Evolutionary conservation across 2,888 invertebrate species (phyloP).

Genomic region (Agrotis ipsilon): DNA sequence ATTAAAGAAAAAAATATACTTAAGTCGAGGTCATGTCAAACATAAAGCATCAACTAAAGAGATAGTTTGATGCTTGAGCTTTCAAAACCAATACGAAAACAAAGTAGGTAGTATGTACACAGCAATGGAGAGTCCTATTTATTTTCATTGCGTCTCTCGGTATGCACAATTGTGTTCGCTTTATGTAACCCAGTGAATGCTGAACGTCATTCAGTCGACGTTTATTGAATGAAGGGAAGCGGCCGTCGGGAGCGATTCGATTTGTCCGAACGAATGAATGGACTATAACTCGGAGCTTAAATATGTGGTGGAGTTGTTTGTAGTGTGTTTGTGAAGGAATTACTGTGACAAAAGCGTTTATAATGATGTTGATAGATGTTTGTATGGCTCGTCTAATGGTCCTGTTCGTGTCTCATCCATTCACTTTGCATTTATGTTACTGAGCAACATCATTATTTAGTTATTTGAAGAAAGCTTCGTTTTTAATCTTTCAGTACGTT

Average conservation of each 20-base stretch:
- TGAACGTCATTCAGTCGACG: conserved; percentile 71
- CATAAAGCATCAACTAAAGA: not conserved
- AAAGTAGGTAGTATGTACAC: conserved; percentile 51
- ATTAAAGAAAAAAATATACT: too few relatives aligned
- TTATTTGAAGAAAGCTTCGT: too few relatives aligned
- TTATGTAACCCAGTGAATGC: conserved; percentile 80
- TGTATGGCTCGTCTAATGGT: too few relatives aligned
- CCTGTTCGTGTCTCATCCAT: too few relatives aligned
- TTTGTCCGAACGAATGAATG: conserved; percentile 84
- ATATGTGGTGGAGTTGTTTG: conserved; percentile 47
- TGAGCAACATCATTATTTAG: too few relatives aligned
- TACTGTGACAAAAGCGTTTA: conserved; percentile 39
- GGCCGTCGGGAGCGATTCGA: conserved; percentile 72
- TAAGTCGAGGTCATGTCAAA: too few relatives aligned
- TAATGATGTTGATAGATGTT: too few relatives aligned
- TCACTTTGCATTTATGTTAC: too few relatives aligned
- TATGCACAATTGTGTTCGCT: conserved; percentile 81
- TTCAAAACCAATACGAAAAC: conserved; percentile 23
- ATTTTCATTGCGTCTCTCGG: conserved; percentile 83
- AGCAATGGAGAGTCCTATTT: conserved; percentile 79
- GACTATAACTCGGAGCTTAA: conserved; percentile 80
- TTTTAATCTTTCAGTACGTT: too few relatives aligned
- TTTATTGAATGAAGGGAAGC: conserved; percentile 82
- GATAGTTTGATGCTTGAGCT: not conserved
- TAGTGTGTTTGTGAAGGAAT: conserved; percentile 49